These are phyloP conservation scores for Hiodon tergisus DNA, from an alignment of 2,113 vertebrate genomes.

Conservation along the genomic window DNA sequence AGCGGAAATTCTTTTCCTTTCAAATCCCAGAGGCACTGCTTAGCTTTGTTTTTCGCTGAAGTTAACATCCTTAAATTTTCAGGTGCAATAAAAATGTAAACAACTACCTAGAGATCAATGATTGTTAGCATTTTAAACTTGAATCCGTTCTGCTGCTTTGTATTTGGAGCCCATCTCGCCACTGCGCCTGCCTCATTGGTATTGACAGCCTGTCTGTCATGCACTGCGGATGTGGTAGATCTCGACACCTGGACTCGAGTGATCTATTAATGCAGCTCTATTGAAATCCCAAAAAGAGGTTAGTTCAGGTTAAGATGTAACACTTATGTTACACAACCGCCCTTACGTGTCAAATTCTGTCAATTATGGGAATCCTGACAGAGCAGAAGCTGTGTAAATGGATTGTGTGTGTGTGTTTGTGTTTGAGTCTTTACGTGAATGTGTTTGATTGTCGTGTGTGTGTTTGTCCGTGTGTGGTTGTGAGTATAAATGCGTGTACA, in stretches of 20 bases:
- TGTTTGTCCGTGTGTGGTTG: background rate
- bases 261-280: background rate
- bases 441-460: background rate
- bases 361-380: background rate
- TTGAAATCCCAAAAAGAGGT: background rate
- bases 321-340: background rate
- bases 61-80: conserved; percentile 1
- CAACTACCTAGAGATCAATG: conserved; percentile 7
- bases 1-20: background rate
- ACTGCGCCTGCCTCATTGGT: background rate
- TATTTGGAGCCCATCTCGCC: background rate
- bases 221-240: background rate
- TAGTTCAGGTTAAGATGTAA: conserved; percentile 9
- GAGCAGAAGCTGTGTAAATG: background rate
- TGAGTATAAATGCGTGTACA: conserved; percentile 3
- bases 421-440: background rate
- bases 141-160: background rate
- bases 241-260: background rate
- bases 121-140: background rate
- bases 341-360: background rate
- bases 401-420: conserved; percentile 1
- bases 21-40: conserved; percentile 8
- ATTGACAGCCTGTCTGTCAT: background rate
- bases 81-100: conserved; percentile 8
- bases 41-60: conserved; percentile 15